Evolutionary conservation across 1,140 invertebrate genomes (phyloP), one percentile per base, ranked within the genome.

Genomic region (Aphelinus atriplicis): DNA sequence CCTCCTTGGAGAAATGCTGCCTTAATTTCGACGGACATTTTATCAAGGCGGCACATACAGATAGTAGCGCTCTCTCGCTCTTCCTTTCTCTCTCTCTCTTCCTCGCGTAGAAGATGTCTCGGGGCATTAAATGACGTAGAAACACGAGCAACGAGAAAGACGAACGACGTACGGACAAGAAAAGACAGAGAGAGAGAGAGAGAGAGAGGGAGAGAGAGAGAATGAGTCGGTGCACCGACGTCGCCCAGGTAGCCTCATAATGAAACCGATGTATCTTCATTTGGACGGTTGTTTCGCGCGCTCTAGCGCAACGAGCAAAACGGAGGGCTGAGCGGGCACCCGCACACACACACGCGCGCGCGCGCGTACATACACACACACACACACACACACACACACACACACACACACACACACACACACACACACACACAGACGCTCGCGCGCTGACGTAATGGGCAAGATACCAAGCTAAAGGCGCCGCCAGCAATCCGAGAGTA

Each of bases 251-350:
- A 78, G 70, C 4, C 78, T 83, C 79, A 83, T 84, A 84, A 84
- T 84, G 83, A 83, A 83, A 83, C 80, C 82, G 78, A 82, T 84
- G 82, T 80, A 79, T 83, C 82, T 84, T 84, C 83, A 84, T 84
- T 84, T 84, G 80, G 79, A 69, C 78, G 78, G 78, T 81, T 82
- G 83, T 83, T 82, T 81, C 81, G 79, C 76, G 66, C 7, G 48
- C 58, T n/a, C 9, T 26, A 6, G 5, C 65, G 78, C 63, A 73
- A 70, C 73, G 76, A 46, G 10, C 58, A 45, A 43, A 60, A 60
- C 0, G n/a, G 7, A 70, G 47, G 43, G 42, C 26, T 5, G 45
- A 10, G 43, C 43, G 46, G 51, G 51, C 61, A 46, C 61, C 6
- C 26, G 3, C 42, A 46, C 45, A 63, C 58, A 60, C 75, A 67